Conservation (phyloP, 2,797 vertebrate species). For the Falco peregrinus region DNA sequence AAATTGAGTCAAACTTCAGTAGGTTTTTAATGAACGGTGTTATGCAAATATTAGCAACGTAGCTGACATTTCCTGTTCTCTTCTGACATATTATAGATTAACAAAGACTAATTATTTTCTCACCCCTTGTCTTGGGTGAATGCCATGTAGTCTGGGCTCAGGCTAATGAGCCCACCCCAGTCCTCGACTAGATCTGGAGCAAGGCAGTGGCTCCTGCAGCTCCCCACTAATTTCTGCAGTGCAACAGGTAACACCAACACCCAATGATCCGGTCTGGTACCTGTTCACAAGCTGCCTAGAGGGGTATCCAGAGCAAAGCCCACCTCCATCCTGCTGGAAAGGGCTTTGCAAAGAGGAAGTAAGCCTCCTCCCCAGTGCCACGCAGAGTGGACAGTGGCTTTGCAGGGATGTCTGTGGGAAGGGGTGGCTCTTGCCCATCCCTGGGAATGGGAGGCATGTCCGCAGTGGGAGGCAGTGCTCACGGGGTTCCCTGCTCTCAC, state of each 20-base stretch:
- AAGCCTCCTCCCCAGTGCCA: neutral
- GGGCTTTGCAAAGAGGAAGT: constrained; percentile 22
- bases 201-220: neutral
- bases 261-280: neutral
- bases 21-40: neutral
- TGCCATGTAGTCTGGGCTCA: neutral
- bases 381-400: constrained; percentile 2
- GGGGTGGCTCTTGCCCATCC: neutral
- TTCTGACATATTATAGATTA: neutral
- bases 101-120: neutral
- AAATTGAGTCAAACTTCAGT: neutral
- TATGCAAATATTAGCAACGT: neutral
- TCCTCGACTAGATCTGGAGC: neutral
- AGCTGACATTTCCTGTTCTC: neutral
- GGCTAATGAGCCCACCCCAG: neutral
- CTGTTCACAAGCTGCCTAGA: neutral
- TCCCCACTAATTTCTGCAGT: neutral
- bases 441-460: constrained; percentile 55
- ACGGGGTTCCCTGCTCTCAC: neutral
- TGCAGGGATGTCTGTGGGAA: neutral
- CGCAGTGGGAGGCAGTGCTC: constrained; percentile 46
- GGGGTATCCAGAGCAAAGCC: neutral
- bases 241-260: rapidly evolving
- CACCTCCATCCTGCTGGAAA: neutral
- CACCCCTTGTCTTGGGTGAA: neutral